Evolutionary conservation across 2,113 vertebrate genomes (phyloP), one percentile per base, ranked within the genome.

Genomic region (Saiga tatarica): DNA sequence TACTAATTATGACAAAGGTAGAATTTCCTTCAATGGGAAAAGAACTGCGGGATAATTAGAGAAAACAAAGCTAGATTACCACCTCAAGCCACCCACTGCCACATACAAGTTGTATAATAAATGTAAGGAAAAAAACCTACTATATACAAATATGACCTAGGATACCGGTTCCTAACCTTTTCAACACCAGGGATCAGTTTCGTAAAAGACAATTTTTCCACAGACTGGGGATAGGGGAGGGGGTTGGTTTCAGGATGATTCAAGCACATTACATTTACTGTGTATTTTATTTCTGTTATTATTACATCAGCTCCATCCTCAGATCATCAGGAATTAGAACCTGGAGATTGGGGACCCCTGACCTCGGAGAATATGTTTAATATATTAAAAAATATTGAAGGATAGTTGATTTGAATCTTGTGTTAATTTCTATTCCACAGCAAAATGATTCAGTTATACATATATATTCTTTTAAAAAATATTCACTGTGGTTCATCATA

Each of bases 1-100:
- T 94, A 91, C 71, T 95, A 92, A 94, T 92, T 96, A 94, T 36
- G 59, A 92, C 87, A 64, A 85, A 97, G 52, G 50, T 33, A 36
- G 53, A 92, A 95, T 15, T 76, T 91, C 52, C 92, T 74, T 95
- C 39, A 94, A 36, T 12, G 47, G 50, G 59, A 81, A 84, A 95
- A 96, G 79, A 76, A 82, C 11, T 78, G 2, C 5, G 11, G 28
- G 8, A 53, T 81, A 84, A 87, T 45, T 84, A 92, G 60, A 39
- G 50, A 97, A 95, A 62, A 87, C 17, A 60, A 89, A 95, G 14
- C 30, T 50, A 78, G 39, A 47, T 52, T 47, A 96, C 28, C 39
- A 85, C 39, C 33, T 74, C 33, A 26, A 76, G 78, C 6, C 55
- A 93, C 6, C 39, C 33, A 50, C 17, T 16, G 39, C 3, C 4